Percentiles rank a stretch among this genome's conserved stretches.
Conservation (phyloP, 92 coral and sea anemone species). For the Pocillopora meandrina region DNA sequence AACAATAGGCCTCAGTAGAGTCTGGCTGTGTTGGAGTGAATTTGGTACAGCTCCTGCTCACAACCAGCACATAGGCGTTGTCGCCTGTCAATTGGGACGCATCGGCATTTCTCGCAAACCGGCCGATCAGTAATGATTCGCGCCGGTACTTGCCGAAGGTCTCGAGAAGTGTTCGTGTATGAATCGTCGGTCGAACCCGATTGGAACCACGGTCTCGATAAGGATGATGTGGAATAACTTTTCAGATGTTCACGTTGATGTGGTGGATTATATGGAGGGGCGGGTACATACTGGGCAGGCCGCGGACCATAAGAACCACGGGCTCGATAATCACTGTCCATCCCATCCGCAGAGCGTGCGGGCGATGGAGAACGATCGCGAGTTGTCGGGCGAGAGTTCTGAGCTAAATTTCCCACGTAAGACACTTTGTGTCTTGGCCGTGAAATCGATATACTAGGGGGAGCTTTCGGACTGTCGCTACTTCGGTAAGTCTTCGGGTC, state of each 20-base stretch:
- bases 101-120: conserved; percentile 64
- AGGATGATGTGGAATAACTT: conserved; percentile 39
- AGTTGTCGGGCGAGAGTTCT: not conserved
- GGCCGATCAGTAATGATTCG: conserved; percentile 73
- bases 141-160: conserved; percentile 66
- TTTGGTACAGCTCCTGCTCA: conserved; percentile 40
- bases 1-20: conserved; percentile 28
- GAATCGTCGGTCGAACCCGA: conserved; percentile 31
- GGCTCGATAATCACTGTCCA: conserved; percentile 11
- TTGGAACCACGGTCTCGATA: conserved; percentile 55
- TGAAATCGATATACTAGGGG: not conserved
- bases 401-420: conserved; percentile 38
- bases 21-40: conserved; percentile 33
- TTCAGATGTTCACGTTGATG: conserved; percentile 46
- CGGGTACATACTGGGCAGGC: conserved; percentile 47
- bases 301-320: conserved; percentile 27
- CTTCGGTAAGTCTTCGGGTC: conserved; percentile 44
- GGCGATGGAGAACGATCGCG: conserved; percentile 39
- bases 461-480: conserved; percentile 31
- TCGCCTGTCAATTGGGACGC: conserved; percentile 69
- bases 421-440: conserved; percentile 31
- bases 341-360: conserved; percentile 12
- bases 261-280: conserved; percentile 60
- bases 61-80: conserved; percentile 80
- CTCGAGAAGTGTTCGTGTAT: conserved; percentile 40